These are phyloP conservation scores for Desoria tigrina DNA, from an alignment of 2,888 invertebrate species.

Conservation along the genomic window DNA sequence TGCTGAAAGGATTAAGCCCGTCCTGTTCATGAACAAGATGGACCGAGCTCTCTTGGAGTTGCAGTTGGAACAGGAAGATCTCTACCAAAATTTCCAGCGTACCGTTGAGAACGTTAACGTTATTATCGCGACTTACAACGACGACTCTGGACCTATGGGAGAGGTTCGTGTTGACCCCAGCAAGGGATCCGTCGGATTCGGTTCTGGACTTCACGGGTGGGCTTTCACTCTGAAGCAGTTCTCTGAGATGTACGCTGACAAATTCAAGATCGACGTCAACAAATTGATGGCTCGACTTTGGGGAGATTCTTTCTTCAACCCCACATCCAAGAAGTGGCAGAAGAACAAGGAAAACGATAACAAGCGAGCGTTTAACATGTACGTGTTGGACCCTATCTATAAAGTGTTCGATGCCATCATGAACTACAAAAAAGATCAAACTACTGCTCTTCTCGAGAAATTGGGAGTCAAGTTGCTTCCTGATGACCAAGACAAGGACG, in stretches of 20 bases:
- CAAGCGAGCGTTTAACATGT: conserved; percentile 98
- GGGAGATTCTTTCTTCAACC: conserved; percentile 99
- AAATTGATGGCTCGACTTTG: conserved; percentile 96
- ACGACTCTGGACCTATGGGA: conserved; percentile 98
- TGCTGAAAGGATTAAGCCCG: conserved; percentile 99
- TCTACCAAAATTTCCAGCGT: conserved; percentile 99
- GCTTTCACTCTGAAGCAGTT: conserved; percentile 99
- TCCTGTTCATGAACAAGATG: conserved; percentile 99
- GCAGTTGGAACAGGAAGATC: conserved; percentile 92
- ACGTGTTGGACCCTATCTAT: conserved; percentile 98
- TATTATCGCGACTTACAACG: conserved; percentile 98
- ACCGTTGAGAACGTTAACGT: conserved; percentile 99
- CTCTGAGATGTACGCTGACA: conserved; percentile 97
- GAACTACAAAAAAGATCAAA: conserved; percentile 95
- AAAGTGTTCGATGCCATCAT: conserved; percentile 84
- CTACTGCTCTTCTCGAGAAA: conserved; percentile 81
- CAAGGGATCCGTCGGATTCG: conserved; percentile 98
- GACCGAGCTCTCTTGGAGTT: conserved; percentile 97
- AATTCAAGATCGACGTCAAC: conserved; percentile 95
- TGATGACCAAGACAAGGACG: conserved; percentile 95
- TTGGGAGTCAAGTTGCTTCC: conserved; percentile 87
- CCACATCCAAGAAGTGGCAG: conserved; percentile 96
- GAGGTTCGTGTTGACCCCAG: conserved; percentile 96
- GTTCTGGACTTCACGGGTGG: conserved; percentile 99
- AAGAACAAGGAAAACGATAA: conserved; percentile 86